These are phyloP conservation scores for Neocrepidodera transversa DNA, from an alignment of 2,888 invertebrate species.

Conservation along the genomic window DNA sequence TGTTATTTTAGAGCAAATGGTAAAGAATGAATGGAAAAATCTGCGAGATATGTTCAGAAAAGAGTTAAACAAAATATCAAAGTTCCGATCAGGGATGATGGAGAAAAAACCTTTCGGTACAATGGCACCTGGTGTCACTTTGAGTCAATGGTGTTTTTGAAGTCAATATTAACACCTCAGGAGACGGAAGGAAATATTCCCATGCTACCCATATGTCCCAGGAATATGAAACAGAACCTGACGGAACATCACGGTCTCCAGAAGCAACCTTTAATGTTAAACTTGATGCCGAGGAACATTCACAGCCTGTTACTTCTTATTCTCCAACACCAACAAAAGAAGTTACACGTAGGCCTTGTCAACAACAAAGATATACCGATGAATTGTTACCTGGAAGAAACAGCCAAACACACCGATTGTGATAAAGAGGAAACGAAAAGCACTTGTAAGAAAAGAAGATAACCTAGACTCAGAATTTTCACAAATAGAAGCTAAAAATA, in stretches of 20 bases:
- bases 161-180: background rate
- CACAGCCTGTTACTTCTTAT: background rate
- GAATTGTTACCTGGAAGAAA: background rate
- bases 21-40: background rate
- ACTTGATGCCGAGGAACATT: constrained; percentile 7
- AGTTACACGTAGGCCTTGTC: too few species aligned
- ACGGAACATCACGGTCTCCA: constrained; percentile 8
- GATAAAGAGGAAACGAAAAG: constrained; percentile 2
- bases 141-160: constrained; percentile 20
- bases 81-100: constrained; percentile 11
- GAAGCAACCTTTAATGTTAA: background rate
- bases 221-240: constrained; percentile 15
- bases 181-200: constrained; percentile 12
- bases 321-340: background rate
- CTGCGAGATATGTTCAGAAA: constrained; percentile 17
- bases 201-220: constrained; percentile 1
- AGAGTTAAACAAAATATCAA: constrained; percentile 12
- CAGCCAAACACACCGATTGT: background rate
- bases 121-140: constrained; percentile 21
- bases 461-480: constrained; percentile 7
- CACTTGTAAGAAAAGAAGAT: background rate
- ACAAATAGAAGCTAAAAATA: constrained; percentile 19
- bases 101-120: constrained; percentile 12
- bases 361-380: too few species aligned
- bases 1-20: background rate